A percentile compares a stretch with the other conserved stretches of the same genome.
Conservation (phyloP, 2,888 invertebrate genomes). For the Coelinius sp. region DNA sequence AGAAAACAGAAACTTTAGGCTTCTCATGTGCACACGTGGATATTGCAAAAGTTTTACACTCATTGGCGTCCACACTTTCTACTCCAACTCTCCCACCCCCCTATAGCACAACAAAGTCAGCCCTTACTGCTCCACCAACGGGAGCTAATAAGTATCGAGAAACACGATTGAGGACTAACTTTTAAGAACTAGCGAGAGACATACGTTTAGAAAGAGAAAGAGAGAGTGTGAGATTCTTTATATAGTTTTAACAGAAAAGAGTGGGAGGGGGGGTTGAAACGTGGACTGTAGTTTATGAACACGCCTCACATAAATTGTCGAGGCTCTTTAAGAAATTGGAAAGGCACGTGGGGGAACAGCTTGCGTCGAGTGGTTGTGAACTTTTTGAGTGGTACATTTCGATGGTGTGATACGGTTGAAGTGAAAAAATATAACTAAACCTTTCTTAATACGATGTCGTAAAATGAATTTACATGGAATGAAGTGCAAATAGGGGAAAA, state of each 20-base stretch:
- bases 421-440: conserved; percentile 38
- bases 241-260: conserved; percentile 28
- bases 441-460: conserved; percentile 20
- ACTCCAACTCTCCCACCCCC: conserved; percentile 1
- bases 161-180: conserved; percentile 63
- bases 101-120: conserved; percentile 26
- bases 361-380: conserved; percentile 67
- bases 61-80: conserved; percentile 32
- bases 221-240: conserved; percentile 10
- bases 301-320: conserved; percentile 71
- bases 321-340: conserved; percentile 71
- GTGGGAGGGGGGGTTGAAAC: conserved; percentile 42
- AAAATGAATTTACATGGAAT: conserved; percentile 17
- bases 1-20: background rate
- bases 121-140: conserved; percentile 32
- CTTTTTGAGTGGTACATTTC: conserved; percentile 59
- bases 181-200: conserved; percentile 59
- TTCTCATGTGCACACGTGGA: conserved; percentile 47
- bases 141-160: conserved; percentile 68
- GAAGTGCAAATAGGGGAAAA: background rate
- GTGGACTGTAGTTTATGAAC: conserved; percentile 68
- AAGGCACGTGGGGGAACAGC: conserved; percentile 68
- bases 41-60: conserved; percentile 58
- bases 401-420: conserved; percentile 28
- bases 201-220: background rate